Evolutionary conservation across 53 echinoderm and acorn worm species (phyloP), one percentile per base, ranked within the genome.

Genomic region (Paelopatides confundens): DNA sequence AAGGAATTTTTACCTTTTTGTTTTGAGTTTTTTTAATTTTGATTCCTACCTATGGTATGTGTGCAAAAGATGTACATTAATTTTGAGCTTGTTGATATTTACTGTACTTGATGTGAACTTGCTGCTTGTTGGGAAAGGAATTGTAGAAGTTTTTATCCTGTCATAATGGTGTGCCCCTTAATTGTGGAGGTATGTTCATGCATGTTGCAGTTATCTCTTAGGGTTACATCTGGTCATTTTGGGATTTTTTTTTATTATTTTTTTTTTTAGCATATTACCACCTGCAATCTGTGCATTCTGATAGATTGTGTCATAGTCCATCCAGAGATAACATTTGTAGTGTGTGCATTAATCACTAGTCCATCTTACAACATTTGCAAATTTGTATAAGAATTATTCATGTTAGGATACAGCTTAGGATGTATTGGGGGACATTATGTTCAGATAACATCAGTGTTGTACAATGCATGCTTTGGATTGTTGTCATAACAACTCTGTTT

Each of bases 61-160:
- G 51, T 79, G 79, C 51, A 53, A 79, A 76, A 52, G 7, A 79
- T n/a, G 35, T 15, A 67, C 35, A 40, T 31, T 68, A 68, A 27
- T 68, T 52, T 52, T 79, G 79, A 50, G 52, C 79, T 48, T 79
- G 52, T 48, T 3, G n/a, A n/a, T n/a, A n/a, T n/a, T n/a, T n/a
- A n/a, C n/a, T n/a, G 51, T 51, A 34, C 34, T 79, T 79, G 79
- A 15, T 29, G 79, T 79, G 79, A 79, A 33, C 48, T 50, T 52
- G 79, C 52, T 79, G 51, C 50, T 79, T 28, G 79, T 31, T 2
- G 79, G 49, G 23, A 58, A 58, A 23, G 21, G 21, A 21, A 21
- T 18, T 58, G 58, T 54, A n/a, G 18, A 17, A 54, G 15, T 54
- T 54, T 54, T 13, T n/a, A 54, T 21, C 58, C 58, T 4, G 39